Evolutionary conservation across 2,888 invertebrate genomes (phyloP).

Genomic region (Stomorhina lunata): DNA sequence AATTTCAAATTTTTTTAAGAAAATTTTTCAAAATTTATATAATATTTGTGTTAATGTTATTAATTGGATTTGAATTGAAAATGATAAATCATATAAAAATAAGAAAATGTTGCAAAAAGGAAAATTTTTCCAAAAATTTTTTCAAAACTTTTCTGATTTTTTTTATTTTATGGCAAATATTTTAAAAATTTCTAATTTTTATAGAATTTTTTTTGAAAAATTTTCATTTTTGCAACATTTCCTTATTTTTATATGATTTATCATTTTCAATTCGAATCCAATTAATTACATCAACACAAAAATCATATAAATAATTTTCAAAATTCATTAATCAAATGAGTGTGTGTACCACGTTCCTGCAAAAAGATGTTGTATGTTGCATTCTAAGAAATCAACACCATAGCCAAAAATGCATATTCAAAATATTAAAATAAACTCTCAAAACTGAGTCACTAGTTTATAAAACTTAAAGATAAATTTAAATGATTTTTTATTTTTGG

Average conservation of each 20-base stretch:
- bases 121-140: no score
- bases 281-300: constrained; percentile 21
- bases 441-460: constrained; percentile 51
- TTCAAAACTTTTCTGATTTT: no score
- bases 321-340: constrained; percentile 27
- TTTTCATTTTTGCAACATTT: not conserved
- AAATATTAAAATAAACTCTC: not conserved
- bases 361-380: not conserved
- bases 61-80: no score
- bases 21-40: no score
- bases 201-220: not conserved
- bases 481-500: not conserved
- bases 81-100: no score
- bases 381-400: constrained; percentile 35
- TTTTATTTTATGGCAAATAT: no score
- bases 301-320: constrained; percentile 12
- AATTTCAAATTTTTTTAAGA: no score
- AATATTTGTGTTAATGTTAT: no score
- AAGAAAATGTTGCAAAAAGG: no score
- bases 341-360: constrained; percentile 6
- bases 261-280: not conserved
- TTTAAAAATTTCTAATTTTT: no score
- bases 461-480: constrained; percentile 44
- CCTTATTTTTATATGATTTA: constrained; percentile 11
- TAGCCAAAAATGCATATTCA: not conserved